A percentile compares a stretch with the other conserved stretches of the same genome.
Evolutionary conservation across 1,140 invertebrate species (phyloP).

Genomic region (Saccostrea echinata): DNA sequence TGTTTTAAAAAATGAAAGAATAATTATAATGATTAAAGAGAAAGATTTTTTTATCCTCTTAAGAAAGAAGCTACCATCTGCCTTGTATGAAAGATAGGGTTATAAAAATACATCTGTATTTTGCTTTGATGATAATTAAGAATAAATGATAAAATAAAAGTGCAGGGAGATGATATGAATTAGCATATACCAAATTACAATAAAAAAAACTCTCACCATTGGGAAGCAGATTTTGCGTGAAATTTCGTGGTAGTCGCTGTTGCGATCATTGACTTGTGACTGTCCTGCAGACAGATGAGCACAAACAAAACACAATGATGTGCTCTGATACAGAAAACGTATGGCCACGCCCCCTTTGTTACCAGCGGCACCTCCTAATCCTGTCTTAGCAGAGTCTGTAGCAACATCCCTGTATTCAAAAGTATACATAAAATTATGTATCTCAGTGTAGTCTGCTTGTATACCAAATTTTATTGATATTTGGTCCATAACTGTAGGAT

Average conservation of each 20-base stretch:
- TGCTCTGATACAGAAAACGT: conserved; percentile 93
- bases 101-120: no score
- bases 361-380: conserved; percentile 93
- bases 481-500: no score
- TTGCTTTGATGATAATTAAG: background rate
- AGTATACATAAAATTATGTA: background rate
- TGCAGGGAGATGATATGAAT: background rate
- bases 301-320: conserved; percentile 98
- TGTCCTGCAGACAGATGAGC: conserved; percentile 99
- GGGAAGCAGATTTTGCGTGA: conserved; percentile 95
- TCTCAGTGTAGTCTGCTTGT: no score
- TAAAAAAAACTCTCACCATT: conserved; percentile 84
- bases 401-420: conserved; percentile 88
- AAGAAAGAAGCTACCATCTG: no score
- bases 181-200: background rate
- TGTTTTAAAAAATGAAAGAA: background rate
- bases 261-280: conserved; percentile 95
- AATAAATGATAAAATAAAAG: background rate
- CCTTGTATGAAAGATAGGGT: no score
- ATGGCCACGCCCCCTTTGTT: conserved; percentile 99
- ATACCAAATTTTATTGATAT: no score
- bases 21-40: no score
- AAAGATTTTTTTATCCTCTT: no score
- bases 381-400: conserved; percentile 97
- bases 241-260: conserved; percentile 98